These are phyloP conservation scores for Ostrea denselamellosa DNA, from an alignment of 1,140 invertebrate species.

Conservation along the genomic window DNA sequence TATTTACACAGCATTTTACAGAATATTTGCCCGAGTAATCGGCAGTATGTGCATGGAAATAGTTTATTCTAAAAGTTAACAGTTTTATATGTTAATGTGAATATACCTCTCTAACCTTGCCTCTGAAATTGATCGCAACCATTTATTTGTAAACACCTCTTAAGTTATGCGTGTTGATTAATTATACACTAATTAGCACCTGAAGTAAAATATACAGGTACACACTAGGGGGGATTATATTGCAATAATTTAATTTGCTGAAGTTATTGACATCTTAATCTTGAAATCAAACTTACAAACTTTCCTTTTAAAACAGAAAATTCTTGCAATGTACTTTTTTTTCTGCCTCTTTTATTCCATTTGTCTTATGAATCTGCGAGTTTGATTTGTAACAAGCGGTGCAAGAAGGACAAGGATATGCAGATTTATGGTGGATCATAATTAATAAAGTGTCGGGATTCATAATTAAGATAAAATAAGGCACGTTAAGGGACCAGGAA, in stretches of 20 bases:
- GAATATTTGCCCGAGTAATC: not conserved
- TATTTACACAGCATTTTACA: not conserved
- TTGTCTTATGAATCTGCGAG: no score
- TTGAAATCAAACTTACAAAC: no score
- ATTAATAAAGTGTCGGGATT: slow-evolving; percentile 2
- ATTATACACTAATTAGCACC: slow-evolving; percentile 1
- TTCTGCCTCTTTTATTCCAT: no score
- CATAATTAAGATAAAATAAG: not conserved
- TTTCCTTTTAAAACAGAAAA: no score
- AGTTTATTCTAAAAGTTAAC: not conserved
- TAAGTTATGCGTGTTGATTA: not conserved
- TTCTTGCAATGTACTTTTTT: no score
- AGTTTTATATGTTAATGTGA: not conserved
- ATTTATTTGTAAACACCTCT: not conserved
- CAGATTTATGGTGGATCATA: slow-evolving; percentile 2
- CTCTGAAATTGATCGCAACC: not conserved
- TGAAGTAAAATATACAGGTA: not conserved
- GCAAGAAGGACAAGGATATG: not conserved
- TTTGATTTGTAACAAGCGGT: no score
- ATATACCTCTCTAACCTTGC: not conserved
- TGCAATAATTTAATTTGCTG: no score
- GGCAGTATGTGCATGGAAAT: not conserved
- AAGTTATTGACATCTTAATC: no score
- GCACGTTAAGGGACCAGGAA: not conserved
- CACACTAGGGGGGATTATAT: no score